Base-by-base conservation (phyloP, 2,797 vertebrate genomes). In the Margarornis squamiger region DNA sequence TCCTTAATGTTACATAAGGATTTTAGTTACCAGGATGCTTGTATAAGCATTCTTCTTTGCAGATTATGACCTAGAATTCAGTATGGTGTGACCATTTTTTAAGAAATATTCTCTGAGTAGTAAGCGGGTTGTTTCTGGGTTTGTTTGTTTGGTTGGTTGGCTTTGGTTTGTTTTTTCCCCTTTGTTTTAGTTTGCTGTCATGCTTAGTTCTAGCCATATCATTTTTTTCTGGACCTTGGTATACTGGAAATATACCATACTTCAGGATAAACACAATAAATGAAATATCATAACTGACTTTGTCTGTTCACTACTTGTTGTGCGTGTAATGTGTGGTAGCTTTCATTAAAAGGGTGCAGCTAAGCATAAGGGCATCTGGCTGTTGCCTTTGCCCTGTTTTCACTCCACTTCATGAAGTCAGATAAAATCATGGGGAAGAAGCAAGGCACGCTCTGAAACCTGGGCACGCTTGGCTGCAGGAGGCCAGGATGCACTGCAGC, bases 401-500 rank as follows among this genome's bases (percentile, higher is more conserved):
- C 39, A 3, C 36, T 82, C 32, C 46, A 4, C 20, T 72, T 67
- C 32, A 9, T 39, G 10, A 88, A 70, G 19, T 14, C 51, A 65
- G 51, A 51, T 23, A 66, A 85, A 87, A 32, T 38, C 13, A 24
- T 1, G 19, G 9, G 20, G 19, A 49, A 7, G 38, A 85, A 59
- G 27, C 0, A 2, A 9, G 51, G 55, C 5, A 5, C 38, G 9
- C 20, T 39, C 65, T 32, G 71, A 65, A 54, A 29, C 36, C 9
- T 18, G 30, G 32, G 24, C 1, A 1, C 14, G 6, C 26, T 63
- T 15, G 27, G 15, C 36, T 30, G 9, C 18, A 22, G 14, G 30
- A 49, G 14, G 4, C 7, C 68, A 46, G n/a, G 34, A 58, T 1
- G 2, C 14, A 14, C 12, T 1, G 0, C 32, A 67, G 36, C 39